Evolutionary conservation across 2,888 invertebrate genomes (phyloP).

Genomic region (Eupithecia subfuscata): DNA sequence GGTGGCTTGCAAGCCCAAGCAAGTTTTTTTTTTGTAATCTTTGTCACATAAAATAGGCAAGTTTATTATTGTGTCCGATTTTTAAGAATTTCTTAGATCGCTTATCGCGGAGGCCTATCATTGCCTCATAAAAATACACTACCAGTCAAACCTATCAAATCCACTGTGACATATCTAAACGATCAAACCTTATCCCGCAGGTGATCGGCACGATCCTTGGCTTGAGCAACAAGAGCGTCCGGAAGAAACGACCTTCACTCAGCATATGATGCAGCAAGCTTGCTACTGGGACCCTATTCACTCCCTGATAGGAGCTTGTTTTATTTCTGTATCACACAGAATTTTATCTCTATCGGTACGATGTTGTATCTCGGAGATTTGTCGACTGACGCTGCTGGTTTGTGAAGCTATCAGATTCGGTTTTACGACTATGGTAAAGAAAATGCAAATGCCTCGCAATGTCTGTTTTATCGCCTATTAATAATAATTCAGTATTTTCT

Average conservation of each 20-base stretch:
- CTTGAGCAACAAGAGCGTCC: slow-evolving; percentile 89
- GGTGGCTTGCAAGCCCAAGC: neutral
- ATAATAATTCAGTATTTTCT: slow-evolving; percentile 28
- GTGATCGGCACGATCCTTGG: slow-evolving; percentile 90
- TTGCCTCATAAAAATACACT: slow-evolving; percentile 3
- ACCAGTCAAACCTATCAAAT: slow-evolving; percentile 16
- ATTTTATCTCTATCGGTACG: slow-evolving; percentile 60
- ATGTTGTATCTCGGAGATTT: slow-evolving; percentile 50
- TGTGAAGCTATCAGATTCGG: slow-evolving; percentile 51
- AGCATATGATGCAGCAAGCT: slow-evolving; percentile 85
- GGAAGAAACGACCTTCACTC: slow-evolving; percentile 90
- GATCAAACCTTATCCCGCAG: slow-evolving; percentile 57
- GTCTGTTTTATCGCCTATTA: slow-evolving; percentile 40
- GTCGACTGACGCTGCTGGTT: slow-evolving; percentile 52
- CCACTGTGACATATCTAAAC: slow-evolving; percentile 27
- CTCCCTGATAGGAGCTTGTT: slow-evolving; percentile 77
- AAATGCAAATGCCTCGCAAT: slow-evolving; percentile 47
- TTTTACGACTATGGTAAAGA: slow-evolving; percentile 45
- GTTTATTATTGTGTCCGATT: neutral
- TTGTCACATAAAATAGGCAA: neutral
- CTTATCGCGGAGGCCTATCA: neutral
- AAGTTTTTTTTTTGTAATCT: neutral
- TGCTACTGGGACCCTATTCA: slow-evolving; percentile 60
- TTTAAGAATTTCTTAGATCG: neutral
- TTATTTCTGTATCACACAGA: slow-evolving; percentile 67